Evolutionary conservation across 2,113 vertebrate species (phyloP), one percentile per base, ranked within the genome.

Genomic region (Furnarius figulus): DNA sequence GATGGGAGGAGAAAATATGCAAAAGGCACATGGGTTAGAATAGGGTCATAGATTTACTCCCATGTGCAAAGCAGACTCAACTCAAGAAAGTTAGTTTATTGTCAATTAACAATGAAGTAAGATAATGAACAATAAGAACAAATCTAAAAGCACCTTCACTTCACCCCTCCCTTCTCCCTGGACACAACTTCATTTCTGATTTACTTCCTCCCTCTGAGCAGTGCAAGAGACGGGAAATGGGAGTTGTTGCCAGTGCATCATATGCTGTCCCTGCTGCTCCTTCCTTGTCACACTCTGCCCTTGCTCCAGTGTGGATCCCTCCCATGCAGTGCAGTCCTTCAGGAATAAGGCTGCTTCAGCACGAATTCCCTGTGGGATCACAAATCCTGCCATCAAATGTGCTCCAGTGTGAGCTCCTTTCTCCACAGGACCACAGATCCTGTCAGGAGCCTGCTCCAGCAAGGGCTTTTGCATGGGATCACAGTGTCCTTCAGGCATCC

Each of bases 181-280:
- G 7, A 8, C 20, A 63, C 49, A 75, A 6, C 25, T 40, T 89
- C 24, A 50, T 7, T 72, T 22, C 6, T 8, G 1, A 5, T 63
- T 87, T 65, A 15, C 39, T 53, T 67, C 13, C 18, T 77, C 19
- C 22, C 6, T 14, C 7, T 0, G 2, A 35, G 30, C 13, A 17
- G 9, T 0, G 0, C 1, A 5, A 13, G 27, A 55, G 44, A 39
- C 0, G 0, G 42, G 56, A 66, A 56, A 30, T 21, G 9, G 55
- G 10, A 3, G 1, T 17, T 73, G n/a, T 1, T 3, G 10, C 62
- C 30, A 67, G 37, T 75, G 28, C 31, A 14, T 71, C 14, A 20
- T 2, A 12, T 2, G 0, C 12, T 71, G 20, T 35, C 14, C 27
- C 33, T 80, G 16, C 12, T 0, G 0, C 19, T 80, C 22, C 31